Conservation (phyloP, 2,888 invertebrate genomes). For the Corbicula japonica region DNA sequence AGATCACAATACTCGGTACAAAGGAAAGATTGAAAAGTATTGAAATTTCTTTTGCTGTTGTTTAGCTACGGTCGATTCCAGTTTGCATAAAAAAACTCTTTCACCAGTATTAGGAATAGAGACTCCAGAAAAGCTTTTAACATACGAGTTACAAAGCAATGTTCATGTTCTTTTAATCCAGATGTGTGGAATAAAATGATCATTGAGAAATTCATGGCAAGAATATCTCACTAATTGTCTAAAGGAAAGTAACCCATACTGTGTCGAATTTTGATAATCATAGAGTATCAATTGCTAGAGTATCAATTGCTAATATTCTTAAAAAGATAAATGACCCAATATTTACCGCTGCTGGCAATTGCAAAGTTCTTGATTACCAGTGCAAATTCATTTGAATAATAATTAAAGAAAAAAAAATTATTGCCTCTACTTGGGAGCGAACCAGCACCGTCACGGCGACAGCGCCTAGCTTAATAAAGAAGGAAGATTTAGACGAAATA, state of each 20-base stretch:
- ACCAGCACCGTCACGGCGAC: too few relatives aligned
- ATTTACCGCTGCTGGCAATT: not conserved
- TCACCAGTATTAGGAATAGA: too few relatives aligned
- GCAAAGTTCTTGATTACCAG: not conserved
- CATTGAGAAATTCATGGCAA: conserved; percentile 3
- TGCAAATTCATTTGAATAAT: not conserved
- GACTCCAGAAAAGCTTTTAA: not conserved
- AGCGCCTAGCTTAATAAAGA: too few relatives aligned
- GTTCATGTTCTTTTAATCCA: not conserved
- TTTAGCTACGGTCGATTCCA: too few relatives aligned
- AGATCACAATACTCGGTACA: too few relatives aligned
- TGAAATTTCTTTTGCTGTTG: too few relatives aligned
- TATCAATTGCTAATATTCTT: not conserved
- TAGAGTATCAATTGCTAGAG: not conserved
- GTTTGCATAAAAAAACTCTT: too few relatives aligned
- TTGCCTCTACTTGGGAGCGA: too few relatives aligned
- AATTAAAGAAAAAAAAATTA: too few relatives aligned
- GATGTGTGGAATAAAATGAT: not conserved
- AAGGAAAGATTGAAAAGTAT: too few relatives aligned
- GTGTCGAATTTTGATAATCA: not conserved
- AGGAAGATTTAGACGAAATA: not conserved
- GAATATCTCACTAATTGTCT: not conserved
- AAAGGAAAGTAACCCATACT: conserved; percentile 3
- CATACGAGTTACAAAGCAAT: not conserved
- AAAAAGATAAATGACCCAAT: not conserved